Base-by-base conservation (phyloP, 2,113 vertebrate species). In the Stigmatopora argus region DNA sequence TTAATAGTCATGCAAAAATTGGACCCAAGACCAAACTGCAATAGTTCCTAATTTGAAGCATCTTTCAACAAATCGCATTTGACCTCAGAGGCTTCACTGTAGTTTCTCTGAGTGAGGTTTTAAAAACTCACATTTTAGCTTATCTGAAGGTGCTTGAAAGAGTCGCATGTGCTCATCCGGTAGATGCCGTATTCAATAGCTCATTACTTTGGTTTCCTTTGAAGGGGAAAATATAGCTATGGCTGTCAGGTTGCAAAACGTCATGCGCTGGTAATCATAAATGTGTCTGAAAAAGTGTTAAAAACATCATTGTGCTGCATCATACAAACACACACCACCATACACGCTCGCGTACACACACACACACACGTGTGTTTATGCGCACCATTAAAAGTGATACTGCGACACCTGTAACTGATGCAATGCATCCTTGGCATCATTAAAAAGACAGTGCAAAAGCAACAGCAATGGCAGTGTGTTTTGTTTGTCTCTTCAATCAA, bases 381-480 rank as follows among this genome's bases (percentile, higher is more conserved):
- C 44, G 74, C 75, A 71, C 70, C 61, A 49, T 62, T 72, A 74
- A 74, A 62, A 64, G 41, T 71, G 78, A 75, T 64, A 72, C 73
- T 65, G 75, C 75, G 70, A 76, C 79, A 47, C 64, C 66, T 69
- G 74, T 77, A 72, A 78, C 78, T 73, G 84, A 88, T 83, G 76
- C 73, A 83, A 78, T 79, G 78, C 72, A 83, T 88, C 88, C 89
- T 90, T 91, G 91, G 89, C 88, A 85, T 90, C 85, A 80, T 83
- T 73, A 75, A 80, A 86, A 82, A 80, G 78, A 86, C 81, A 78
- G 82, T 83, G 81, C 78, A 89, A 88, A 89, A 89, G 85, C 83
- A 78, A 75, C 57, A 82, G 74, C 78, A 71, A 70, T 58, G 72
- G 75, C 71, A 78, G 79, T 81, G 69, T 72, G 65, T 71, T 66